Evolutionary conservation across 1,140 invertebrate genomes (phyloP), one percentile per base, ranked within the genome.

Genomic region (Drosophila sturtevanti): DNA sequence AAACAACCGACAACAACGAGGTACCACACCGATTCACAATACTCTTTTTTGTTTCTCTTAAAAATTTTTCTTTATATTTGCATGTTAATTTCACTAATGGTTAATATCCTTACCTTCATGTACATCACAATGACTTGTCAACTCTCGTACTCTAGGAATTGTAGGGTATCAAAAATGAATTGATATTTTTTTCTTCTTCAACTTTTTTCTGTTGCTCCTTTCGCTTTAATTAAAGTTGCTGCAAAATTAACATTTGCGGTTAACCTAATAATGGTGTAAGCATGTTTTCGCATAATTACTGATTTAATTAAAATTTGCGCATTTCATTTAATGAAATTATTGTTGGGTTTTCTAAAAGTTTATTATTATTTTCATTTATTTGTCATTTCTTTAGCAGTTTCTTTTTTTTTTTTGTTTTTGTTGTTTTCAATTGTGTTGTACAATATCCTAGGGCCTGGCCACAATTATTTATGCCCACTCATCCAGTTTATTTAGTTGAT

Each of bases 221-320:
- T 22, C 24, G 63, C 41, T 63, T 74, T 54, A 72, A 77, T 87
- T 82, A 87, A 87, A 75, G 66, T 70, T 62, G 51, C 38, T 44
- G 38, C 56, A 55, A 66, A 69, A 81, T 86, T 65, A 86, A 70
- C 79, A 70, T 72, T 68, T 70, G 82, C 65, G 75, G 82, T 27
- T 70, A 35, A 44, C 51, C 68, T 51, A 58, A 84, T 69, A 51
- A 56, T 61, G 41, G 41, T 48, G 62, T 68, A 44, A 70, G 55
- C 80, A 56, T 73, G 72, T 70, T 62, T 70, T 60, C 52, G 72
- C 72, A 79, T 84, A 85, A 85, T 84, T 81, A 75, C 69, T 68
- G 67, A 78, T 85, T 85, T 78, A 81, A 86, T 85, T 85, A 81
- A 86, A 86, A 81, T 75, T 67, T 38, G 64, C 63, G 56, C 73